Evolutionary conservation across 1,140 invertebrate species (phyloP), one percentile per base, ranked within the genome.

Genomic region (Drosophila varians): DNA sequence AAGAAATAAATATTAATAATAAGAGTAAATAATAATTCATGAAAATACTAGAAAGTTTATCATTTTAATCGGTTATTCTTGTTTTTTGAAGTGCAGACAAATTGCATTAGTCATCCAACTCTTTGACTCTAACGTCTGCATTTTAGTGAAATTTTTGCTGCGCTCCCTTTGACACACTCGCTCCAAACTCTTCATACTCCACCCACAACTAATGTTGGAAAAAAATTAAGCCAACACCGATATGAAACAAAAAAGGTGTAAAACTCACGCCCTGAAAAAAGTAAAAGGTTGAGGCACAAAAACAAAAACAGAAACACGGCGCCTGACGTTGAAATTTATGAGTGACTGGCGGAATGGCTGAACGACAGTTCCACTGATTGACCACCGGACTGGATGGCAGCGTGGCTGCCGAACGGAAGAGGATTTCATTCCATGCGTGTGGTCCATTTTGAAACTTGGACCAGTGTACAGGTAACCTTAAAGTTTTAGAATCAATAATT

Each of bases 261-360:
- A 79, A 80, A 51, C 61, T 42, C 58, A 76, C 72, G 65, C 58
- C 57, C 58, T 25, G 40, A 28, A 51, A 53, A 58, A 70, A 52
- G 46, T 45, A 69, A 68, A 45, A 48, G 42, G 43, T 11, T 31
- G 14, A 56, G 46, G 19, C 54, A 19, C 19, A 8, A 21, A 45
- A 40, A 54, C 25, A 76, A 55, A 46, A 49, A 40, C 28, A 55
- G 46, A 54, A 68, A 54, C 2, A 19, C 6, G 65, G 64, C 42
- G 53, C 74, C 51, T 52, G 60, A 60, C 74, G 64, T 53, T 69
- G 38, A 61, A 65, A 79, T 86, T 84, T 86, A 86, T 79, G 80
- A 86, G 53, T 79, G 76, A 68, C 47, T 78, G 70, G 34, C 58
- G 47, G 40, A 65, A 45, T 61, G 75, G 56, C 68, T 36, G 54